Evolutionary conservation across 2,888 invertebrate genomes (phyloP), one percentile per base, ranked within the genome.

Genomic region (Pseudococcus viburni): DNA sequence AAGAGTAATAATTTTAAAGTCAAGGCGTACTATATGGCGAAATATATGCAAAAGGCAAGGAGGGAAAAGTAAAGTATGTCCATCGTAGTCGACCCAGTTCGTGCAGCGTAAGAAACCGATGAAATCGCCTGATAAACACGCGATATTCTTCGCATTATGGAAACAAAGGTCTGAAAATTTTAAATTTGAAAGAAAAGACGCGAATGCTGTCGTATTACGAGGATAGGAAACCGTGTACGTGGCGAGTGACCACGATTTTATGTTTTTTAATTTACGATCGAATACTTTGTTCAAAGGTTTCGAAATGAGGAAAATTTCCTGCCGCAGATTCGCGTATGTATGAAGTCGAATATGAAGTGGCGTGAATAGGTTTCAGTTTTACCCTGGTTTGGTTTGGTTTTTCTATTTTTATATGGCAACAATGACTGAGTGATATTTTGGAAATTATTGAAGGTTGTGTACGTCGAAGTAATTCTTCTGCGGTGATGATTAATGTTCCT

Each of bases 81-180:
- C 86, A 86, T 86, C 86, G 86, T 68, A 88, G 84, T 88, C 88
- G 88, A 88, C 88, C 88, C 64, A 83, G 64, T 88, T 88, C 88
- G 88, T 88, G 88, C 84, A 86, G 64, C 84, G 68, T 84, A 88
- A 88, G 88, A 88, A 88, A 84, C 59, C 84, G 88, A 84, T 84
- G 55, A 88, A 84, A 88, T 88, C 83, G 88, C 48, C 88, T 22
- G 88, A 88, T 88, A 88, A 88, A 84, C 88, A 88, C 88, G 88
- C 88, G 88, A 88, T 88, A 84, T 88, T 73, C 68, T 73, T 86
- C 86, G 86, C 48, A 86, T 86, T 68, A 86, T 86, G 73, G 68
- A 86, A 86, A 86, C 86, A 86, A 86, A 86, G 73, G 86, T 68
- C 26, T 73, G 42, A 73, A 86, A 86, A 86, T 73, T 86, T 86